A percentile compares a stretch with the other conserved stretches of the same genome.
phyloP scores from a whole-genome alignment of 2,113 vertebrate species.

The Mus spicilegus region DNA sequence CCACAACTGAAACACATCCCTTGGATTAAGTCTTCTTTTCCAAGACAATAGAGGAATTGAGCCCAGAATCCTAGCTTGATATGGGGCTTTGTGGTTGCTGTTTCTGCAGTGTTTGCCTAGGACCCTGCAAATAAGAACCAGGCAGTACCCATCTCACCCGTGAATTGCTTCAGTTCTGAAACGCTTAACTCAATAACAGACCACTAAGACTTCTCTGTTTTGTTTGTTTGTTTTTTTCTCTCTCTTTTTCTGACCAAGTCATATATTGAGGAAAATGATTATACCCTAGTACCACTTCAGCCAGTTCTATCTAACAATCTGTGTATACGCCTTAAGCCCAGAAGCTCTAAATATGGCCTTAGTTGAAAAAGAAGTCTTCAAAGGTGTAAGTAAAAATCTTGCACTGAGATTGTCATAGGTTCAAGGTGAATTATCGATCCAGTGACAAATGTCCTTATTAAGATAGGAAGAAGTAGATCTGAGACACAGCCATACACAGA shows the following conservation, averaged over 20 bases:
- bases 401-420: conserved; percentile 35
- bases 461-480: background rate
- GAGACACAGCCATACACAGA: background rate
- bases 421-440: background rate
- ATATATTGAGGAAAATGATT: background rate
- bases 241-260: background rate
- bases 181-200: background rate
- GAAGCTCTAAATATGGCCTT: conserved; percentile 39
- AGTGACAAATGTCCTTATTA: background rate
- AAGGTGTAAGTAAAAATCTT: conserved; percentile 41
- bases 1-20: conserved; percentile 10
- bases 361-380: conserved; percentile 40
- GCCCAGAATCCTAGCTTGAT: conserved; percentile 17
- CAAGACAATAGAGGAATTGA: conserved; percentile 23
- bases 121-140: conserved; percentile 38
- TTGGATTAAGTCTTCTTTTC: conserved; percentile 37
- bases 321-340: background rate
- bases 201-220: background rate
- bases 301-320: background rate
- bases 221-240: background rate
- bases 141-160: background rate
- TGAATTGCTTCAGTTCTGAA: conserved; percentile 11
- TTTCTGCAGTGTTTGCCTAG: conserved; percentile 37
- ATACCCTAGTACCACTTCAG: background rate
- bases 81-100: background rate